phyloP scores from a whole-genome alignment of 2,888 invertebrate species.

The Phaedon cochleariae region DNA sequence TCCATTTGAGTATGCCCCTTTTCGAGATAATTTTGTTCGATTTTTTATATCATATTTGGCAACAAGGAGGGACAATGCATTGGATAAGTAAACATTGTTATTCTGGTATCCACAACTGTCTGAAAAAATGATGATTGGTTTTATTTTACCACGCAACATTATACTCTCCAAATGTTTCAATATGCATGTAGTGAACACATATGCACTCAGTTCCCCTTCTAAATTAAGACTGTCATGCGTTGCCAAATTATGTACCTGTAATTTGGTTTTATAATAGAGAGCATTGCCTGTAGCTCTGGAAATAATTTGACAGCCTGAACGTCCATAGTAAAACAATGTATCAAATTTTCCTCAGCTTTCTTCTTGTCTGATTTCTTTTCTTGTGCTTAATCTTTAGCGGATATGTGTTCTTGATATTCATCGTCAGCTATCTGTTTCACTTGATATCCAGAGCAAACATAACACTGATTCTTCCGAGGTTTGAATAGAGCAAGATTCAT shows the following conservation, averaged over 20 bases:
- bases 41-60: too few relatives aligned
- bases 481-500: too few relatives aligned
- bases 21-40: constrained; percentile 2
- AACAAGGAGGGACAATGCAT: too few relatives aligned
- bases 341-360: constrained; percentile 22
- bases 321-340: constrained; percentile 16
- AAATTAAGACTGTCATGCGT: background rate
- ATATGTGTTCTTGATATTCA: constrained; percentile 20
- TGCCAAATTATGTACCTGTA: background rate
- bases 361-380: constrained; percentile 28
- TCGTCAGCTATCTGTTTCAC: constrained; percentile 16
- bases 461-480: too few relatives aligned
- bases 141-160: background rate
- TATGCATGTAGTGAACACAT: too few relatives aligned
- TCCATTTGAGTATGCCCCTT: background rate
- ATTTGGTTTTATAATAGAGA: background rate
- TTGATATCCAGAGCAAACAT: too few relatives aligned
- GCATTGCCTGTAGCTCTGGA: background rate
- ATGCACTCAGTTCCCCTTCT: background rate
- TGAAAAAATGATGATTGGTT: constrained; percentile 6
- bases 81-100: background rate
- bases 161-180: too few relatives aligned
- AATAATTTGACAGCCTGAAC: background rate
- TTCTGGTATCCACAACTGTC: constrained; percentile 12
- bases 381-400: constrained; percentile 30